These are phyloP conservation scores for Eulemur rubriventer DNA, from an alignment of 2,797 vertebrate genomes.

Conservation along the genomic window DNA sequence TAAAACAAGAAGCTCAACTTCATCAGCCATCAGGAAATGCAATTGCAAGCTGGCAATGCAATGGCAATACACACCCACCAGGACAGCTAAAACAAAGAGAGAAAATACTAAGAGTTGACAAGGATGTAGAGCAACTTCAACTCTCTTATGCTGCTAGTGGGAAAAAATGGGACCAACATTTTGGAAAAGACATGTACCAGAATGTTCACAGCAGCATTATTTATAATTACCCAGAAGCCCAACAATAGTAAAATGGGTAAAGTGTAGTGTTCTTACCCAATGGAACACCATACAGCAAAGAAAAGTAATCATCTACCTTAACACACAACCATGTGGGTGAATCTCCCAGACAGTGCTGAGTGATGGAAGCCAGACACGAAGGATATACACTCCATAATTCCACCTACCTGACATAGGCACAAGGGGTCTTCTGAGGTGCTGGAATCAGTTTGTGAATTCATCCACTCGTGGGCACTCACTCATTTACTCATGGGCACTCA, in stretches of 20 bases:
- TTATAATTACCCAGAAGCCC: not conserved
- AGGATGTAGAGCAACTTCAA: not conserved
- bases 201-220: not conserved
- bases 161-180: not conserved
- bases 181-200: not conserved
- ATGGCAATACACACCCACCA: rapidly evolving
- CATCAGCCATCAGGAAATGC: not conserved
- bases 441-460: not conserved
- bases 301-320: not conserved
- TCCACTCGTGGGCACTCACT: not conserved
- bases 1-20: not conserved
- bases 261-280: rapidly evolving
- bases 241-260: not conserved
- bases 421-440: not conserved
- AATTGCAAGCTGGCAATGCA: not conserved
- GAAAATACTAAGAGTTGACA: not conserved
- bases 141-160: not conserved
- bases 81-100: not conserved
- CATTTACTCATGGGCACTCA: not conserved
- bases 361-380: not conserved
- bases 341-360: rapidly evolving
- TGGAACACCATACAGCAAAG: not conserved
- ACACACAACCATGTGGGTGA: not conserved
- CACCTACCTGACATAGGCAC: not conserved
- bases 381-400: rapidly evolving